These are phyloP conservation scores for Callitettix versicolor DNA, from an alignment of 1,140 invertebrate genomes.

Conservation along the genomic window DNA sequence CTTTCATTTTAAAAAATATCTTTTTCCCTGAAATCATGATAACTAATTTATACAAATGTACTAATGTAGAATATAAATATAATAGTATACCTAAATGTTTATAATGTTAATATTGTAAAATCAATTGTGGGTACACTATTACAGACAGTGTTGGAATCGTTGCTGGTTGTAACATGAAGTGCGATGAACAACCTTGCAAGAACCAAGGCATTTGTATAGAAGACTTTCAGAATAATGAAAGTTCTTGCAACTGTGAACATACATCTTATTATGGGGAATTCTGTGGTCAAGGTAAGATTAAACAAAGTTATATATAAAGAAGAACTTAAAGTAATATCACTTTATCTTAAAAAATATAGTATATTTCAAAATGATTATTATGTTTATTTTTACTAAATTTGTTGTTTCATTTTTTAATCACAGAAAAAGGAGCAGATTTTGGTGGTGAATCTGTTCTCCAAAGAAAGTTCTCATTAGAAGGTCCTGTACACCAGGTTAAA, in stretches of 20 bases:
- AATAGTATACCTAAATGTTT: too few relatives aligned
- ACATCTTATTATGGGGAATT: slow-evolving; percentile 78
- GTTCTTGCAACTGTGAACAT: slow-evolving; percentile 75
- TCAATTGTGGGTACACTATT: background rate
- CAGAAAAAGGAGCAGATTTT: slow-evolving; percentile 79
- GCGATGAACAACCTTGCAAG: slow-evolving; percentile 74
- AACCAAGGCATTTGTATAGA: slow-evolving; percentile 81
- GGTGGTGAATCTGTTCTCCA: slow-evolving; percentile 72
- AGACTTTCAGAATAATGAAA: slow-evolving; percentile 73
- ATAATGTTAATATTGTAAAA: too few relatives aligned
- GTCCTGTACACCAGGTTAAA: slow-evolving; percentile 59
- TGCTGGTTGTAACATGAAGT: slow-evolving; percentile 77
- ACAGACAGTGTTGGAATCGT: slow-evolving; percentile 53
- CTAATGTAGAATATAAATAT: too few relatives aligned
- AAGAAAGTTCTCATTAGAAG: slow-evolving; percentile 59
- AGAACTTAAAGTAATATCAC: slow-evolving; percentile 38
- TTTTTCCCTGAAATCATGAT: too few relatives aligned
- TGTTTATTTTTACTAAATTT: too few relatives aligned
- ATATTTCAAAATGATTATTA: too few relatives aligned
- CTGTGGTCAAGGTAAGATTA: slow-evolving; percentile 43
- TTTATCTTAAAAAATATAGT: too few relatives aligned
- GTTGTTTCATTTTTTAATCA: too few relatives aligned
- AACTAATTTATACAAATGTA: too few relatives aligned
- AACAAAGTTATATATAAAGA: slow-evolving; percentile 6
- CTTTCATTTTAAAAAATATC: too few relatives aligned